Base-by-base conservation (phyloP, 2,113 vertebrate species). In the Silurus meridionalis region DNA sequence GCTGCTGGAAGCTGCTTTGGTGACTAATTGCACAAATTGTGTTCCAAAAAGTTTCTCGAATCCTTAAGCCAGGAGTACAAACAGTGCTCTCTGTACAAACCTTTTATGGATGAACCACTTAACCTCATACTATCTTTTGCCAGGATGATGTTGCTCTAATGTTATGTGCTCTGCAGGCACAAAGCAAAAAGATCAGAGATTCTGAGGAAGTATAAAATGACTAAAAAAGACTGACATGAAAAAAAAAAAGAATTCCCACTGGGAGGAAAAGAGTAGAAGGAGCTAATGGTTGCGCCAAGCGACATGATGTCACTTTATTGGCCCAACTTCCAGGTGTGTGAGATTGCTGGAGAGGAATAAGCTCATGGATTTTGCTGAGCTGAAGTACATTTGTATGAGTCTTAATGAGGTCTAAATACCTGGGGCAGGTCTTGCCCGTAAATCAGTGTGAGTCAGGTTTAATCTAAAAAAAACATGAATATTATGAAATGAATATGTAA, bases 251-350 rank as follows among this genome's bases (percentile, higher is more conserved):
- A 37, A 37, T 17, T 28, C 61, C 25, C 8, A 5, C 5, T 6
- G 37, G 55, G 46, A 21, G 60, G 4, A 23, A 55, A 77, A 82
- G 9, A 28, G 5, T 79, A 52, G 53, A 74, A 5, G 87, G 86
- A 80, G 85, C 84, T 80, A 14, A 23, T 88, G 83, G 83, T 15
- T 74, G 74, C 69, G 87, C 69, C n/a, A 61, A 77, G 63, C 37
- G 0, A 46, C 82, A 87, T 93, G 90, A 94, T 87, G 91, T 93
- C 92, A 94, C 89, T 87, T 63, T 72, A 89, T 78, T 86, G 86
- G 90, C 84, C 84, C 80, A 87, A 84, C 84, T 84, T 48, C 85
- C 81, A 87, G 87, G 87, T 93, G 91, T 90, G 77, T 71, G 57
- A 23, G 61, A 21, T 83, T 83, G 81, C 77, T 86, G 57, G 28